Base-by-base conservation (phyloP, 2,888 invertebrate species). In the Hirtodrosophila duncani region DNA sequence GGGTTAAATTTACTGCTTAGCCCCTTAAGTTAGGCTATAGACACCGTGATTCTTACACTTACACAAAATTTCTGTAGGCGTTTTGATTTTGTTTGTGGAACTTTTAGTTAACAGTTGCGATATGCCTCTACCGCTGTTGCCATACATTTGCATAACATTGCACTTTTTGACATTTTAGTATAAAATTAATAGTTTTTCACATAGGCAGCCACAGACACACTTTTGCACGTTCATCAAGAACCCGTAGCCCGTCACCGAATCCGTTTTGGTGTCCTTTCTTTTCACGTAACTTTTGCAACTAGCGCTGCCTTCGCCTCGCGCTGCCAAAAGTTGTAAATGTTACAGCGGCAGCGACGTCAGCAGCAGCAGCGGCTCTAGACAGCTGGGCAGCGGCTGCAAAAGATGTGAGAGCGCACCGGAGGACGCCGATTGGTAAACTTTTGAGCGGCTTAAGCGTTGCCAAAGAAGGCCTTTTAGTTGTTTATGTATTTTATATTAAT, bases 221-320 rank as follows among this genome's bases (percentile, higher is more conserved):
- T n/a, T n/a, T n/a, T n/a, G n/a, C n/a, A n/a, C n/a, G n/a, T n/a
- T n/a, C n/a, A n/a, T n/a, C n/a, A n/a, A n/a, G n/a, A n/a, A n/a
- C n/a, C n/a, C n/a, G n/a, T n/a, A n/a, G n/a, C n/a, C n/a, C n/a
- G n/a, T n/a, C n/a, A n/a, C n/a, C n/a, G n/a, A n/a, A n/a, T n/a
- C n/a, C n/a, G n/a, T n/a, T n/a, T n/a, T n/a, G n/a, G 9, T 39
- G 75, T 75, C 75, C 72, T 75, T 70, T 49, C 69, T 72, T 65
- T 71, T 71, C 75, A 75, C 69, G 72, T 75, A 69, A 74, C 75
- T 72, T 74, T 75, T 61, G 72, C 72, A 75, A 75, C 72, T 74
- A n/a, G n/a, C n/a, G n/a, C n/a, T n/a, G n/a, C n/a, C n/a, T n/a
- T n/a, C n/a, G n/a, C n/a, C n/a, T n/a, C n/a, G 75, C 67, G 58